A percentile compares a stretch with the other conserved stretches of the same genome.
Conservation (phyloP, 2,797 vertebrate genomes). For the Cryptoprocta ferox region DNA sequence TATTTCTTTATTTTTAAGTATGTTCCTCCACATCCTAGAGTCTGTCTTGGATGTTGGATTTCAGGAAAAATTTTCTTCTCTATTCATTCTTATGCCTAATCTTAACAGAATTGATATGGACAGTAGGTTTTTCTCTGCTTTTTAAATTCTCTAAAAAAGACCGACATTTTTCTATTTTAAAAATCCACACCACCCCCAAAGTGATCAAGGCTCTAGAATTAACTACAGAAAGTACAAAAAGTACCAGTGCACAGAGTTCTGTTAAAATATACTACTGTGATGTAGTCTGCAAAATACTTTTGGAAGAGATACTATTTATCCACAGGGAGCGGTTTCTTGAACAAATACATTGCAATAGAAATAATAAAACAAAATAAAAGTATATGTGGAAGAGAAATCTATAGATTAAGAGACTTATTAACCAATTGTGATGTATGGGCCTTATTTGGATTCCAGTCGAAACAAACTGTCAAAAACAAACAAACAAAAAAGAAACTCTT, state of each 20-base stretch:
- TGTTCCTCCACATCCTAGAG: neutral
- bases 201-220: neutral
- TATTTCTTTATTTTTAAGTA: neutral
- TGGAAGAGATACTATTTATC: neutral
- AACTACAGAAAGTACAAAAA: neutral
- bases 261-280: neutral
- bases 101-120: slow-evolving; percentile 4
- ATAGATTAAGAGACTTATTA: neutral
- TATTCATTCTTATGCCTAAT: neutral
- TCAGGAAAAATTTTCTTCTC: neutral
- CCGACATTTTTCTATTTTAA: neutral
- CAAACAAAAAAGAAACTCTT: neutral
- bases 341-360: slow-evolving; percentile 11
- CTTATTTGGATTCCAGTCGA: neutral
- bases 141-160: slow-evolving; percentile 25
- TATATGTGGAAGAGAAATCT: neutral
- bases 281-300: neutral
- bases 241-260: neutral
- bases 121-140: neutral
- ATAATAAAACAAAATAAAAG: neutral
- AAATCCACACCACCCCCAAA: neutral
- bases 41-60: neutral
- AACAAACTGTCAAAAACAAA: neutral
- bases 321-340: neutral
- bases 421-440: neutral